Conservation (phyloP, 2,113 vertebrate species). For the Peromyscus californicus region DNA sequence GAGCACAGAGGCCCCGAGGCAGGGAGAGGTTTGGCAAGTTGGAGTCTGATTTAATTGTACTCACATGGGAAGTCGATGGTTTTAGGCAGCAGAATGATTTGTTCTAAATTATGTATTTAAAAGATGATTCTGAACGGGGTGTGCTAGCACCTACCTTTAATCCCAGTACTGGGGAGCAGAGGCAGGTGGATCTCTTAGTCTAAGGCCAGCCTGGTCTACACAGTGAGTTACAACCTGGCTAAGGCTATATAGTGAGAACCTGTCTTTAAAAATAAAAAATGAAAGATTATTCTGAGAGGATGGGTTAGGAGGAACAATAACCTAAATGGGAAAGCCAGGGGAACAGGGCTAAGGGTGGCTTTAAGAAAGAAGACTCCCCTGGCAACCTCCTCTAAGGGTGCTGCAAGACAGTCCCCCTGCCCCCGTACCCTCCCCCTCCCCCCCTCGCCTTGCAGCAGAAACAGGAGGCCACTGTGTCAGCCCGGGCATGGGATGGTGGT, state of each 20-base stretch:
- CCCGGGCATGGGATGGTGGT: neutral
- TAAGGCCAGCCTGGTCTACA: too few relatives aligned
- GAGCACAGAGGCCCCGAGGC: neutral
- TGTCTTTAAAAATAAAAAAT: neutral
- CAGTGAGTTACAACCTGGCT: neutral
- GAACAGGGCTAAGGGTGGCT: neutral
- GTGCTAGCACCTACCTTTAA: neutral
- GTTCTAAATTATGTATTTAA: neutral
- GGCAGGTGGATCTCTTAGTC: neutral
- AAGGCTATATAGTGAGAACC: neutral
- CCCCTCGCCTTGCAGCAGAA: rapidly evolving
- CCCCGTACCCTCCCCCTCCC: rapidly evolving
- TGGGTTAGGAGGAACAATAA: neutral
- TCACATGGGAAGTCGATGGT: neutral
- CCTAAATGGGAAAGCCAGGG: neutral
- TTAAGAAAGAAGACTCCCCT: neutral
- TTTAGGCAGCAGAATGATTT: neutral
- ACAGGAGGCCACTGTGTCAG: neutral
- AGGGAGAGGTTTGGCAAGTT: neutral
- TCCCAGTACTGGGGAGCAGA: neutral
- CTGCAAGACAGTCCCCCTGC: too few relatives aligned
- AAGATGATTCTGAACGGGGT: neutral
- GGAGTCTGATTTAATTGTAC: neutral
- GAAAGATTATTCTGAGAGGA: neutral
- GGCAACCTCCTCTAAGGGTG: neutral